A percentile compares a stretch with the other conserved stretches of the same genome.
Conservation (phyloP, 2,113 vertebrate genomes). For the Percina caprodes region DNA sequence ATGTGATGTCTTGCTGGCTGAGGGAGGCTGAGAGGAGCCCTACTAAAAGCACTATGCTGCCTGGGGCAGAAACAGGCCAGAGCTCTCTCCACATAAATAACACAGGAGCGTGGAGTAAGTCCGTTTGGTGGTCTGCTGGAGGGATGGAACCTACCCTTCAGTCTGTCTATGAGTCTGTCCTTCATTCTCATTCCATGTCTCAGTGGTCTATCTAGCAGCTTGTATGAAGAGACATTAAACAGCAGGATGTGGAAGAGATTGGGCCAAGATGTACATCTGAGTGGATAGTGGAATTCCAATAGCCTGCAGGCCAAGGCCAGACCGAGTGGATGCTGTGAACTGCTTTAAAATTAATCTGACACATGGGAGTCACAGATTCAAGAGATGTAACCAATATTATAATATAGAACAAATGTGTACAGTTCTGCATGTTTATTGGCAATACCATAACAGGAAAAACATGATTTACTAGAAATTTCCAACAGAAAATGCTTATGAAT, state of each 20-base stretch:
- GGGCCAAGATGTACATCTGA: conserved; percentile 72
- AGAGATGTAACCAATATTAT: conserved; percentile 42
- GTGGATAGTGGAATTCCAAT: conserved; percentile 69
- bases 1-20: conserved; percentile 73
- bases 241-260: conserved; percentile 69
- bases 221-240: conserved; percentile 72
- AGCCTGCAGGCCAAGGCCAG: conserved; percentile 55
- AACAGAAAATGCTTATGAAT: no score
- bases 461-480: neutral
- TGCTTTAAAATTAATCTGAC: conserved; percentile 69
- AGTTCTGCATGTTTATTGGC: conserved; percentile 17
- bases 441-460: neutral
- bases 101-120: conserved; percentile 73
- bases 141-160: conserved; percentile 69
- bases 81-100: conserved; percentile 80
- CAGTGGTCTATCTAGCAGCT: conserved; percentile 64
- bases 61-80: conserved; percentile 73
- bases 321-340: conserved; percentile 56
- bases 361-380: conserved; percentile 62
- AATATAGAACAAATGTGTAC: conserved; percentile 34
- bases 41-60: conserved; percentile 69
- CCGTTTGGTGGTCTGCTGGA: conserved; percentile 80
- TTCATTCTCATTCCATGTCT: conserved; percentile 64
- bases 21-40: conserved; percentile 68
- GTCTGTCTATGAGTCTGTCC: conserved; percentile 57